phyloP scores from a whole-genome alignment of 2,113 vertebrate genomes.

The Cyanoliseus patagonus region DNA sequence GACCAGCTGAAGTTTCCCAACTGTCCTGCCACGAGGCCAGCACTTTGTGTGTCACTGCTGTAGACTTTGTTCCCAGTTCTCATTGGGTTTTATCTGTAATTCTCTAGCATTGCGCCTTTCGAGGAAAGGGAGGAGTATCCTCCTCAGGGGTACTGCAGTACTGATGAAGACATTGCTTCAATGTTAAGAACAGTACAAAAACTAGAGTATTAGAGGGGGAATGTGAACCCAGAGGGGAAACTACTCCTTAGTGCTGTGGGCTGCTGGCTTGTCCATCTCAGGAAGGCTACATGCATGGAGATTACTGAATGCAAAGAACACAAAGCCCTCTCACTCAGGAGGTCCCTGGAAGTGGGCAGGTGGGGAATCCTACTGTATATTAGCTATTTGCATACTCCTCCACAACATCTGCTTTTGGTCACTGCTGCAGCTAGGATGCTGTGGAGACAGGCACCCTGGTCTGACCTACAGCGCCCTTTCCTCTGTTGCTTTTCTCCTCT shows the following conservation, averaged over 20 bases:
- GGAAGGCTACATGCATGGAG: background rate
- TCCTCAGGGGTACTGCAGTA: background rate
- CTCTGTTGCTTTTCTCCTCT: background rate
- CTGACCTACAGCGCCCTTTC: background rate
- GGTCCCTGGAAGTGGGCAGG: background rate
- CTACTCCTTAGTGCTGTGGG: background rate
- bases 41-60: background rate
- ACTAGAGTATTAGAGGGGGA: background rate
- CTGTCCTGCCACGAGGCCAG: background rate
- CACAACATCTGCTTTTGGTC: background rate
- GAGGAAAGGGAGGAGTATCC: background rate
- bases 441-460: background rate
- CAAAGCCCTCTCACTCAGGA: background rate
- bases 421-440: background rate
- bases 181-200: background rate
- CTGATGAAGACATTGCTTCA: background rate
- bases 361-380: background rate
- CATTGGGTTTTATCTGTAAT: background rate
- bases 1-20: background rate
- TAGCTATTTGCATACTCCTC: background rate
- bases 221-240: background rate
- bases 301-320: background rate
- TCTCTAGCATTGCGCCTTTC: background rate
- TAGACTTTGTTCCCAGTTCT: background rate
- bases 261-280: background rate